These are phyloP conservation scores for Tribolium freemani DNA, from an alignment of 2,888 invertebrate genomes.

Conservation along the genomic window DNA sequence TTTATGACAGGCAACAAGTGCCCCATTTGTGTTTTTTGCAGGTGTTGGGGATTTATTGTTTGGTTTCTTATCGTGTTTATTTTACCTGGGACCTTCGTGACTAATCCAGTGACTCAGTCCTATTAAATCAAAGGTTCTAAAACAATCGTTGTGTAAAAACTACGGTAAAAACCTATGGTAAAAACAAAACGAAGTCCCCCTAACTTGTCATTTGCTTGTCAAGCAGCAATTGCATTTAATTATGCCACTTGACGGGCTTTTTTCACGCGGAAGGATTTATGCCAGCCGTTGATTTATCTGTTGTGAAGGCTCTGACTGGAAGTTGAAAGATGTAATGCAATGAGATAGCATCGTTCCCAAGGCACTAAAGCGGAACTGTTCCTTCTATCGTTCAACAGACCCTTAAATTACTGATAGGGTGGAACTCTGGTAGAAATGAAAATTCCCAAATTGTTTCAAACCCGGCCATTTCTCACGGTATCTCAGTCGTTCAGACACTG, in stretches of 20 bases:
- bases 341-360: constrained; percentile 20
- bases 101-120: too few species aligned
- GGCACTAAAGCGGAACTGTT: constrained; percentile 17
- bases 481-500: not conserved
- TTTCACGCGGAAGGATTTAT: constrained; percentile 19
- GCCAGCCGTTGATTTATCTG: constrained; percentile 21
- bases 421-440: not conserved
- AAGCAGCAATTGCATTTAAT: constrained; percentile 11
- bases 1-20: not conserved
- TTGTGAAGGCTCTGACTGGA: constrained; percentile 13
- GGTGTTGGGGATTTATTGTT: not conserved
- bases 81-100: not conserved
- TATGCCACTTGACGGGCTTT: constrained; percentile 24
- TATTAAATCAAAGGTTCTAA: not conserved
- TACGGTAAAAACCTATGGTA: too few species aligned
- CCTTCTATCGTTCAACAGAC: not conserved
- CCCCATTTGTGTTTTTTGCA: not conserved
- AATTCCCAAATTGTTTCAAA: not conserved
- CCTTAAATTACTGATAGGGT: not conserved
- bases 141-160: too few species aligned
- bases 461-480: not conserved
- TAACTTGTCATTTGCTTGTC: constrained; percentile 9
- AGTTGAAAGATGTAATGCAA: constrained; percentile 18
- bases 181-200: not conserved
- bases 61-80: not conserved